phyloP scores from a whole-genome alignment of 1,140 invertebrate species.

The Pseudomyrmex sp. region DNA sequence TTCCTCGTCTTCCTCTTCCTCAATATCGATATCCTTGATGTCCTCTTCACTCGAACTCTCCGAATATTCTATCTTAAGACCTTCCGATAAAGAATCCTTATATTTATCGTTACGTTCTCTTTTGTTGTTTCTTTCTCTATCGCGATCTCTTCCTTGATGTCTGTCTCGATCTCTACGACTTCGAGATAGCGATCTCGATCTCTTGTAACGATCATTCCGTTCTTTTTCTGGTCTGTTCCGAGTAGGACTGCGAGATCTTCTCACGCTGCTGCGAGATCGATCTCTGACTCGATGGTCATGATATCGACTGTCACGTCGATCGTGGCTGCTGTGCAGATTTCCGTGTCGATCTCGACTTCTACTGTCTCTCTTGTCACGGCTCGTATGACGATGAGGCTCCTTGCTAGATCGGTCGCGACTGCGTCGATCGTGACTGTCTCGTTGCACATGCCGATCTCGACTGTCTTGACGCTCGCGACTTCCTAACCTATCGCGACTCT shows the following conservation, averaged over 20 bases:
- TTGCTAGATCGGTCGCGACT: conserved; percentile 74
- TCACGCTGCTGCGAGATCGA: conserved; percentile 71
- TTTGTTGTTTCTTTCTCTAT: conserved; percentile 83
- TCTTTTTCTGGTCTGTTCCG: conserved; percentile 75
- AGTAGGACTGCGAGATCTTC: conserved; percentile 80
- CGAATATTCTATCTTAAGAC: conserved; percentile 87
- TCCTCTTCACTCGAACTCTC: conserved; percentile 88
- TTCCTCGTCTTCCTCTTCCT: conserved; percentile 98
- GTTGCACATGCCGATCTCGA: conserved; percentile 61
- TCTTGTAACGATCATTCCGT: conserved; percentile 77
- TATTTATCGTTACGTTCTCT: conserved; percentile 88
- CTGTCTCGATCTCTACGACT: conserved; percentile 79
- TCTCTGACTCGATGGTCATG: conserved; percentile 75
- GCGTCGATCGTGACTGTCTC: conserved; percentile 64
- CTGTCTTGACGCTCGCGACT: conserved; percentile 72
- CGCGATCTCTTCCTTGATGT: conserved; percentile 71
- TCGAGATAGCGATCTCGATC: conserved; percentile 79
- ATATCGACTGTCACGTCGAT: conserved; percentile 76
- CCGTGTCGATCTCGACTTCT: conserved; percentile 74
- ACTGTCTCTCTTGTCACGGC: conserved; percentile 76
- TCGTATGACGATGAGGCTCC: conserved; percentile 68
- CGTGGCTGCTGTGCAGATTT: conserved; percentile 72
- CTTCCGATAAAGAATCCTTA: conserved; percentile 94
- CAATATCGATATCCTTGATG: conserved; percentile 90
- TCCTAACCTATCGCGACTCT: conserved; percentile 64